Evolutionary conservation across 1,140 invertebrate genomes (phyloP), one percentile per base, ranked within the genome.

Genomic region (Chrysoperla carnea): DNA sequence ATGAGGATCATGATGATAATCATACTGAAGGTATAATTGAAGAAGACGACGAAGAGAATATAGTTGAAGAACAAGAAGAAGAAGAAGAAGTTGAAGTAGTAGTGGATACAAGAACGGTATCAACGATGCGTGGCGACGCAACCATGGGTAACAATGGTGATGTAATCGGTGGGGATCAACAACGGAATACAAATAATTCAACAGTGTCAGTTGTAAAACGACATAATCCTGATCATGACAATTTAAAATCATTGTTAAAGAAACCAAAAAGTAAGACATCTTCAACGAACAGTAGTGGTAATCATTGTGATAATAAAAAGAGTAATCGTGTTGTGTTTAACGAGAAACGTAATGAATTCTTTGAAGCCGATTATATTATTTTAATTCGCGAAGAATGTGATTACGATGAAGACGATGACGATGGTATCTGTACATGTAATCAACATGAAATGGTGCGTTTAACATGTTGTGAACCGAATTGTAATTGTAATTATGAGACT

Each of bases 291-390:
- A 12, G 31, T 12, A 33, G 31, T 33, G 31, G 31, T 33, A 12
- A 9, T 11, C 8, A 12, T 12, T 11, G 8, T 0, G 56, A 56
- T 36, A 54, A 52, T 27, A 65, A 64, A 41, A 81, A 82, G 54
- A 23, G 5, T 5, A 72, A 81, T 56, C 72, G 83, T n/a, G 84
- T 88, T 1, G 74, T 83, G 8, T 86, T 88, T 50, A 81, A 86
- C 56, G 84, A 88, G 61, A 81, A 78, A 46, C 70, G 79, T 14
- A 88, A 88, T 61, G 81, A 84, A 59, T 86, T 84, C 61, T 86
- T 86, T 57, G 84, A 86, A 43, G 82, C 83, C 2, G 83, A 88
- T 61, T 88, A 88, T 52, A 85, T 88, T 47, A 86, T 88, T 50
- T 62, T 86, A 15, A 84, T 86, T 38, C 74, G 83, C 33, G 82